Base-by-base conservation (phyloP, 2,888 invertebrate genomes). In the Germaria angustata region DNA sequence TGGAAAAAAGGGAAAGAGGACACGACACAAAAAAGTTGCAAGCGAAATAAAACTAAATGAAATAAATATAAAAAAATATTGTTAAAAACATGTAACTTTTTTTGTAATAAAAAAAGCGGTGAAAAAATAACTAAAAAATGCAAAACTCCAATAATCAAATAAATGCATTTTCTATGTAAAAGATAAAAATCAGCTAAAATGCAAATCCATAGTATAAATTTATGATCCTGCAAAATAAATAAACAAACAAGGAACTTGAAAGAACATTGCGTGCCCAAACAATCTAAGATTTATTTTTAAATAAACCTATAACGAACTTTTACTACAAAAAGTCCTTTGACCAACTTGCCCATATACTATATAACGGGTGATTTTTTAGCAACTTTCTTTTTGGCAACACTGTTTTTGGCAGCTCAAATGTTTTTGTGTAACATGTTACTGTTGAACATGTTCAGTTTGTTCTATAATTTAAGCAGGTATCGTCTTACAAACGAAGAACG, bases 131-230 rank as follows among this genome's bases (percentile, higher is more conserved):
- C 28, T 3, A 4, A 17, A 51, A 53, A 32, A 34, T n/a, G 32
- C 20, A 32, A 55, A 39, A 17, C 28, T 55, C 41, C 13, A 32
- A 41, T 69, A 57, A 55, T 69, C 55, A 57, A 69, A 20, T 22
- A 22, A 69, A 69, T 69, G 69, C 69, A 69, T 44, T 69, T 49
- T 55, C 28, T 5, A 39, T 28, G 17, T n/a, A 36, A 41, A 49
- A 36, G 20, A 8, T 7, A 17, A 32, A 32, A 7, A 53, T 17
- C 11, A n/a, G n/a, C 51, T 28, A n/a, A 51, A 51, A 22, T 15
- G 28, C 24, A 51, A 51, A 51, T 28, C 22, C 17, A 15, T 22
- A 34, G 22, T 15, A 49, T 34, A 7, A 63, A 44, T 46, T 63
- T 44, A 61, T 61, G 63, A 22, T 46, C 20, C 63, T 46, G 32